Percentiles rank a stretch among this genome's conserved stretches.
Conservation (phyloP, 1,140 invertebrate species). For the Tetragonula clypearis region DNA sequence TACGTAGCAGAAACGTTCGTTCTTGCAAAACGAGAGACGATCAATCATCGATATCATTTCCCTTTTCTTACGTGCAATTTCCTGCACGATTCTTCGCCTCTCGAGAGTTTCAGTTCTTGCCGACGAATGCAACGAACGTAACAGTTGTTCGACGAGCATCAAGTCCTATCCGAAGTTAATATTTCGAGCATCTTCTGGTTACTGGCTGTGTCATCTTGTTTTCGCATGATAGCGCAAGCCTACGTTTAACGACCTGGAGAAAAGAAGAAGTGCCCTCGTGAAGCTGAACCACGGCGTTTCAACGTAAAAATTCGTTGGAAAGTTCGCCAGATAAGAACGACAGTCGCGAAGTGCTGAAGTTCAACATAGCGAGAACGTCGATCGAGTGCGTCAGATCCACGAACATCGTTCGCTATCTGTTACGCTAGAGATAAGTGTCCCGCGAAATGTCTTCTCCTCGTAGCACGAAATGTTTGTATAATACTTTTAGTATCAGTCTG, state of each 20-base stretch:
- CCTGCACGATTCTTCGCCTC: background rate
- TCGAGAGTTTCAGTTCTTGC: background rate
- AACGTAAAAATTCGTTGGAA: background rate
- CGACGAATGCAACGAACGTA: background rate
- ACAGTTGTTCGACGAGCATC: background rate
- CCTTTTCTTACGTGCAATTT: constrained; percentile 3
- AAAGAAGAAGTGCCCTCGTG: background rate
- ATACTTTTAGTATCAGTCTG: too few relatives aligned
- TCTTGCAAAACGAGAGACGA: background rate
- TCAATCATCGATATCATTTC: constrained; percentile 26
- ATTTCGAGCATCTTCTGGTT: background rate
- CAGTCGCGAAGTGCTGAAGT: background rate
- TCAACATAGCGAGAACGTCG: background rate
- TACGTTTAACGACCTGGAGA: background rate
- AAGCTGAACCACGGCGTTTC: background rate
- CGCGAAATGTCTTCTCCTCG: background rate
- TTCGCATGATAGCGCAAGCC: background rate
- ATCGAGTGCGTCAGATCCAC: background rate
- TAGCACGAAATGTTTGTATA: too few relatives aligned
- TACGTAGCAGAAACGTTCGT: background rate
- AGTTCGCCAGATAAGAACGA: background rate
- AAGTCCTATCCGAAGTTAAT: too few relatives aligned
- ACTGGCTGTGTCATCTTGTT: background rate
- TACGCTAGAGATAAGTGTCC: background rate
- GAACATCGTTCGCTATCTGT: background rate